Evolutionary conservation across 2,797 vertebrate genomes (phyloP), one percentile per base, ranked within the genome.

Genomic region (Gallinago nigripennis): DNA sequence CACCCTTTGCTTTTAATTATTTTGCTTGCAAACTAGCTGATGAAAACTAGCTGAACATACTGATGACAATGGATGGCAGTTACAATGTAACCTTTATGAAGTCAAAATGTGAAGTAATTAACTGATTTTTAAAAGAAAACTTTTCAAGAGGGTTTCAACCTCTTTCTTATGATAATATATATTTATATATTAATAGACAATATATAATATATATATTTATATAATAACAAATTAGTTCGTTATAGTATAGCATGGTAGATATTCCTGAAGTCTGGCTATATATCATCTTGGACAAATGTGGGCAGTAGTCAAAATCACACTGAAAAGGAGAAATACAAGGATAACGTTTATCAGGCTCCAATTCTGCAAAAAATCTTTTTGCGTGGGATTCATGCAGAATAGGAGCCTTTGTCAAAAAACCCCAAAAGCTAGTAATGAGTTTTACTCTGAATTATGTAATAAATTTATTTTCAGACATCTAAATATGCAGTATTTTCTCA

Each of bases 1-100:
- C 82, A 69, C 33, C 53, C 21, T 95, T 95, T 93, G 43, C 46
- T 96, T 97, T 93, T 41, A 45, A 35, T 94, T 83, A 84, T 92
- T 94, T 96, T 87, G 45, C 72, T 90, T 96, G 68, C 58, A 95
- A 92, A 61, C 50, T 91, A 92, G 53, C 31, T 93, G 45, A 70
- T 91, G 60, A 46, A 69, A 75, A 45, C 27, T 89, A 85, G 43
- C 10, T 81, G 60, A 96, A 75, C 50, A 50, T 58, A 53, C n/a
- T 69, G 48, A 70, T 70, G 50, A 77, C 37, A 88, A 39, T 43
- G 68, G 30, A 75, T 53, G 95, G 24, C 23, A 69, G 15, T 30
- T 78, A 61, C 50, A 72, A 19, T 51, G 43, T 25, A 50, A 90
- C 76, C 25, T 58, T 78, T 57, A 65, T 51, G 35, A 78, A 15